Conservation (phyloP, 2,113 vertebrate species). For the Leptosomus discolor region DNA sequence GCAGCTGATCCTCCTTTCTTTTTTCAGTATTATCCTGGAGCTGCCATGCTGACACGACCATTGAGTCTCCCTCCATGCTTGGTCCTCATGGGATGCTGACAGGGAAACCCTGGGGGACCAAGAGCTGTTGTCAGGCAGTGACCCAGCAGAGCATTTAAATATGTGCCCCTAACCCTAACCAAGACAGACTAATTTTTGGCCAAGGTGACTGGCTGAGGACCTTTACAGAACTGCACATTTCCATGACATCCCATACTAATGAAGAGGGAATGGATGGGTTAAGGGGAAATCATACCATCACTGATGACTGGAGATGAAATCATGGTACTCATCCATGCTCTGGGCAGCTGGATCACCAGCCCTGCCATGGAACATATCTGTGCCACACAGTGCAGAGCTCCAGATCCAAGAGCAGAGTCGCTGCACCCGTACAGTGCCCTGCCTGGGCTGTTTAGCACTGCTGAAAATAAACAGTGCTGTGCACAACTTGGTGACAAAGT, state of each 20-base stretch:
- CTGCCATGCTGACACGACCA: background rate
- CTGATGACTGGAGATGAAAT: background rate
- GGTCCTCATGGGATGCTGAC: background rate
- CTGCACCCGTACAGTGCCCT: background rate
- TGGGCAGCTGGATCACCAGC: background rate
- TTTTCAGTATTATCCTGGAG: background rate
- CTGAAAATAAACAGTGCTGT: background rate
- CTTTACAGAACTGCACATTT: background rate
- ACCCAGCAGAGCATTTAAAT: background rate
- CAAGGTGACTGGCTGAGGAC: background rate
- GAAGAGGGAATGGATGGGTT: background rate
- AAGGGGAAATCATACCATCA: background rate
- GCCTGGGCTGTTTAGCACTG: background rate
- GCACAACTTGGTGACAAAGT: background rate
- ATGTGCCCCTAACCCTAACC: background rate
- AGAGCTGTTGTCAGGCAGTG: background rate
- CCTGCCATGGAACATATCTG: background rate
- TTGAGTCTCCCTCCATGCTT: background rate
- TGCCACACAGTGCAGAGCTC: background rate
- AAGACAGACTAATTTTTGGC: background rate
- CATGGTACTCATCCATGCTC: background rate
- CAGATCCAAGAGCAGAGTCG: background rate
- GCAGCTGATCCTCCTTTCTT: constrained; percentile 12
- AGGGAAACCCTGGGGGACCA: background rate
- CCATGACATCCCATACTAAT: background rate